Evolutionary conservation across 1,140 invertebrate genomes (phyloP).

Genomic region (Ostrea denselamellosa): DNA sequence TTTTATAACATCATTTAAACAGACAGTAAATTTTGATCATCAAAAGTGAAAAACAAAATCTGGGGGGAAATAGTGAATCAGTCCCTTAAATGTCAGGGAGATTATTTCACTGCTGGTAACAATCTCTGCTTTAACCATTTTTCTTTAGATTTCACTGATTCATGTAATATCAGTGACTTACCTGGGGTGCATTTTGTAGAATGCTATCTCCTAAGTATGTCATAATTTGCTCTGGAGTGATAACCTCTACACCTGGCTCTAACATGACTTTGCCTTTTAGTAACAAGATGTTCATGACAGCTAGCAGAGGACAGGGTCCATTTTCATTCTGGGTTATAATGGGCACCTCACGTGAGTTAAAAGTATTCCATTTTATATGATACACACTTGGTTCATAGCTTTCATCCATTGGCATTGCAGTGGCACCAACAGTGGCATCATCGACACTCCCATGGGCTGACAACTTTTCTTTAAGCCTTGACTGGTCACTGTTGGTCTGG

Average conservation of each 20-base stretch:
- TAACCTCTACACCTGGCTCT: conserved; percentile 79
- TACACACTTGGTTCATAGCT: conserved; percentile 73
- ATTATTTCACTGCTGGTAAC: not conserved
- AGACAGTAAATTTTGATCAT: too few species aligned
- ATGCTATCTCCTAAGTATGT: conserved; percentile 81
- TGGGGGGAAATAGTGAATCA: too few species aligned
- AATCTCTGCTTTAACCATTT: too few species aligned
- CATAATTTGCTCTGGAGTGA: conserved; percentile 81
- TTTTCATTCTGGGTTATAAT: conserved; percentile 84
- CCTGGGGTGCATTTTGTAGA: conserved; percentile 79
- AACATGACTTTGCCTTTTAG: conserved; percentile 80
- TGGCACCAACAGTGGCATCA: conserved; percentile 3
- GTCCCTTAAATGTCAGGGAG: too few species aligned
- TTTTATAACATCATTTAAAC: too few species aligned
- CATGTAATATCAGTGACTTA: conserved; percentile 53
- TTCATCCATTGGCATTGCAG: not conserved
- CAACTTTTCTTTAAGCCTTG: conserved; percentile 48
- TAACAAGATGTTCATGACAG: conserved; percentile 82
- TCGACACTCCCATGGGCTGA: conserved; percentile 46
- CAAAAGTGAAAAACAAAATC: too few species aligned
- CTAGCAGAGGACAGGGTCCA: conserved; percentile 83
- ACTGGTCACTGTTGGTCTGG: not conserved
- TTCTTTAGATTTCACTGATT: not conserved
- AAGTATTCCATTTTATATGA: conserved; percentile 81
- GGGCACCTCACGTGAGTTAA: conserved; percentile 78